A percentile compares a stretch with the other conserved stretches of the same genome.
These are phyloP conservation scores for Tenthredo distinguenda DNA, from an alignment of 2,888 invertebrate genomes.

Conservation along the genomic window DNA sequence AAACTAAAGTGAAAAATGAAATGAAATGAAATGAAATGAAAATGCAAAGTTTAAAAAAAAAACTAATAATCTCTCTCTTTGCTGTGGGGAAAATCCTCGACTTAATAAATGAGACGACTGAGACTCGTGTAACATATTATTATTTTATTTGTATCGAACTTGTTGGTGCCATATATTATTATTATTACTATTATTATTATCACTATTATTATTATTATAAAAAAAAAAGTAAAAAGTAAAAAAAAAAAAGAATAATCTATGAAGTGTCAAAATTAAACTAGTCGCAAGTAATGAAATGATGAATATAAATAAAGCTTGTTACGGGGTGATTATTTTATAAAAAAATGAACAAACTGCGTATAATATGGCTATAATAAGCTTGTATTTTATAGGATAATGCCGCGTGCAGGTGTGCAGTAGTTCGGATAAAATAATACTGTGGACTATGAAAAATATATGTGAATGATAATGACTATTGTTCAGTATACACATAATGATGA, in stretches of 20 bases:
- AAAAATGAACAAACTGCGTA: conserved; percentile 35
- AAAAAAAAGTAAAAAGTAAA: conserved; percentile 45
- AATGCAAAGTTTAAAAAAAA: conserved; percentile 10
- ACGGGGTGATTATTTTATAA: conserved; percentile 67
- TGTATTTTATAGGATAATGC: conserved; percentile 31
- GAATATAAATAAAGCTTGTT: conserved; percentile 69
- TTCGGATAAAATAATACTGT: conserved; percentile 8
- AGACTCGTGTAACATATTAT: conserved; percentile 48
- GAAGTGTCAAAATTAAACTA: conserved; percentile 75
- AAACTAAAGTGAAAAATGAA: conserved; percentile 13
- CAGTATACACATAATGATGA: background rate
- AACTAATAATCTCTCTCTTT: conserved; percentile 12
- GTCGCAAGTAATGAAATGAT: conserved; percentile 67
- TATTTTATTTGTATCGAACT: conserved; percentile 52
- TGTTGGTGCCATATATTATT: conserved; percentile 53
- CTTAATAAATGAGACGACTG: conserved; percentile 49
- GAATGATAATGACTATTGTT: conserved; percentile 6
- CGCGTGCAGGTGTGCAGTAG: background rate
- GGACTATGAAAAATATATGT: conserved; percentile 9
- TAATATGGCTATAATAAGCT: conserved; percentile 33
- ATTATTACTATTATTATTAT: conserved; percentile 43
- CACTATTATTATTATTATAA: conserved; percentile 3
- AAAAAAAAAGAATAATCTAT: conserved; percentile 63
- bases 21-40: conserved; percentile 9
- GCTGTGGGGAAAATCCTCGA: conserved; percentile 49